Evolutionary conservation across 1,140 invertebrate species (phyloP).

Genomic region (Diorhabda carinulata): DNA sequence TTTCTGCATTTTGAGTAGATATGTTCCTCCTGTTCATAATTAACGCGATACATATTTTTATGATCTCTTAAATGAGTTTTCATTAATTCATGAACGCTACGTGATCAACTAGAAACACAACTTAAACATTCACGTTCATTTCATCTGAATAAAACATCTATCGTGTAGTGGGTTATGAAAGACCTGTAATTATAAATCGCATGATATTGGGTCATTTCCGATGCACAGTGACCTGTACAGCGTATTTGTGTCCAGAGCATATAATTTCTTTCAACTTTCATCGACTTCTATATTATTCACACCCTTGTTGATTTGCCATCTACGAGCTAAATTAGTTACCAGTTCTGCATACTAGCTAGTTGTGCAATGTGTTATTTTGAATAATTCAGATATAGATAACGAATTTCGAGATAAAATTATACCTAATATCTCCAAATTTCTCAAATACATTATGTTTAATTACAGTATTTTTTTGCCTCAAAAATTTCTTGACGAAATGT

Average conservation of each 20-base stretch:
- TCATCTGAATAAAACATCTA: slow-evolving; percentile 2
- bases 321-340: neutral
- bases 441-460: too few relatives aligned
- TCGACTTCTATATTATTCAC: neutral
- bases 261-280: slow-evolving; percentile 1
- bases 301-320: neutral
- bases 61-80: neutral
- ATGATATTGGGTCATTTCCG: neutral
- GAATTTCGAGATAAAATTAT: too few relatives aligned
- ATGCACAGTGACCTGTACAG: neutral
- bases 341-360: too few relatives aligned
- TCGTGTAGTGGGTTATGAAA: neutral
- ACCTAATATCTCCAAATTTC: too few relatives aligned
- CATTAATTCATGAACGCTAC: neutral
- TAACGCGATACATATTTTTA: too few relatives aligned
- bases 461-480: too few relatives aligned
- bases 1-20: too few relatives aligned
- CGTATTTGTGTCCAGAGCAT: neutral
- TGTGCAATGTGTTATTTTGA: too few relatives aligned
- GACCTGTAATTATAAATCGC: slow-evolving; percentile 2
- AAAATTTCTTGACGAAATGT: too few relatives aligned
- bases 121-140: neutral
- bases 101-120: neutral
- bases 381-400: too few relatives aligned
- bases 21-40: too few relatives aligned